A percentile compares a stretch with the other conserved stretches of the same genome.
These are phyloP conservation scores for Anagrus nilaparvatae DNA, from an alignment of 1,140 invertebrate genomes.

Conservation along the genomic window DNA sequence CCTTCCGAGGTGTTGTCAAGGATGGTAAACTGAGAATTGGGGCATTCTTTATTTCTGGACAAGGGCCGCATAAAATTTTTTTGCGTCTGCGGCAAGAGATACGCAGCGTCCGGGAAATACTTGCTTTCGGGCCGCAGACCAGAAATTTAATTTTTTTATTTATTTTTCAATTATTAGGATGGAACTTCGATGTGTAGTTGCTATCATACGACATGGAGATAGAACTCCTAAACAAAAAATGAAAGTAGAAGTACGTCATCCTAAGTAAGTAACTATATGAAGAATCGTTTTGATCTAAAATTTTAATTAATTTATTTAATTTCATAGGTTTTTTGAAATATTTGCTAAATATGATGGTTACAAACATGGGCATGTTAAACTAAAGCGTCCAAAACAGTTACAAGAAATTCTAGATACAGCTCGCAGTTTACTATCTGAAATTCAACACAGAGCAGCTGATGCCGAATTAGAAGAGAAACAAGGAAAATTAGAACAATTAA, in stretches of 20 bases:
- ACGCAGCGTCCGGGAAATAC: too few species aligned
- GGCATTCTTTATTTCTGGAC: too few species aligned
- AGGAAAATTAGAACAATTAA: conserved; percentile 93
- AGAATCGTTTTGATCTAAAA: too few species aligned
- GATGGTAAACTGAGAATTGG: background rate
- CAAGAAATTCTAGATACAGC: conserved; percentile 97
- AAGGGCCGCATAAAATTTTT: too few species aligned
- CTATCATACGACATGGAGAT: conserved; percentile 97
- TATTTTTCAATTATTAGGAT: conserved; percentile 50
- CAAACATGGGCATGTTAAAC: conserved; percentile 90
- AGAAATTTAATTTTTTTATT: conserved; percentile 5
- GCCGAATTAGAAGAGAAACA: conserved; percentile 95
- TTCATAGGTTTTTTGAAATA: conserved; percentile 88
- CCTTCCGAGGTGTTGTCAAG: too few species aligned
- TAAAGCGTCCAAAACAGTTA: conserved; percentile 94
- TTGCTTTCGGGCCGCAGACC: too few species aligned
- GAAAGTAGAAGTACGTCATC: conserved; percentile 99
- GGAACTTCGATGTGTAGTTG: conserved; percentile 96
- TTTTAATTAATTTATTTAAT: conserved; percentile 15
- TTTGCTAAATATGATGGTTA: conserved; percentile 97
- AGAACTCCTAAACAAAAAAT: conserved; percentile 99
- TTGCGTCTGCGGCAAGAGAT: too few species aligned
- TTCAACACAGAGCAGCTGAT: conserved; percentile 71
- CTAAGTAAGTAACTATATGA: conserved; percentile 72
- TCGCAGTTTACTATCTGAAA: conserved; percentile 75